Evolutionary conservation across 2,113 vertebrate genomes (phyloP).

Genomic region (Dryoscopus gambensis): DNA sequence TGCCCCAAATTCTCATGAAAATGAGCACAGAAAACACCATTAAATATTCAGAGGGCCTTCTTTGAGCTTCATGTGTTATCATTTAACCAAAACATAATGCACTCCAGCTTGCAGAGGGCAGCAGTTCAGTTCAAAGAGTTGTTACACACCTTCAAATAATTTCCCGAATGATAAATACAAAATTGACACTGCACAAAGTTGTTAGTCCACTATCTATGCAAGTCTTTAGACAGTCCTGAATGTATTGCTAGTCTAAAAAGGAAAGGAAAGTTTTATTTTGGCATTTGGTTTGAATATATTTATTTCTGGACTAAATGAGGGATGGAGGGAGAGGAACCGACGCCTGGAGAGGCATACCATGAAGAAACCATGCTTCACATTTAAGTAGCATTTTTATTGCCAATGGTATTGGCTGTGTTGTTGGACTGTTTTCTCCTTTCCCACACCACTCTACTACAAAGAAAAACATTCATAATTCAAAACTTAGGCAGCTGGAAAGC

Average conservation of each 20-base stretch:
- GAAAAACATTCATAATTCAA: conserved; percentile 7
- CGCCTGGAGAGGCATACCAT: background rate
- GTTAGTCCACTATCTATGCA: background rate
- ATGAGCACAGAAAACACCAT: background rate
- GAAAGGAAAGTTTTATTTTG: background rate
- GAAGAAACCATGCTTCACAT: background rate
- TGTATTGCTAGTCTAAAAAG: background rate
- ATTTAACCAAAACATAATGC: background rate
- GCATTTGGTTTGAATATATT: background rate
- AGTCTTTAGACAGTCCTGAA: background rate
- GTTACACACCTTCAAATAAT: background rate
- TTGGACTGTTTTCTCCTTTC: background rate
- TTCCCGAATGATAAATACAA: background rate
- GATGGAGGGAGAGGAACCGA: background rate
- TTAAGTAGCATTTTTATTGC: conserved; percentile 14
- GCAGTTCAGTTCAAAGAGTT: background rate
- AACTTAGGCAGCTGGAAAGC: background rate
- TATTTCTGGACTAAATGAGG: background rate
- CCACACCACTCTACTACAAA: background rate
- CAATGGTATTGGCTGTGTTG: background rate
- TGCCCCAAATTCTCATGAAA: background rate
- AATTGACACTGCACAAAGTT: background rate
- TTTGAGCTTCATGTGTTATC: background rate
- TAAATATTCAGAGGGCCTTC: background rate
- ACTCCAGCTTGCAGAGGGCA: background rate